Evolutionary conservation across 2,888 invertebrate species (phyloP).

Genomic region (Drosophila suboccidentalis): DNA sequence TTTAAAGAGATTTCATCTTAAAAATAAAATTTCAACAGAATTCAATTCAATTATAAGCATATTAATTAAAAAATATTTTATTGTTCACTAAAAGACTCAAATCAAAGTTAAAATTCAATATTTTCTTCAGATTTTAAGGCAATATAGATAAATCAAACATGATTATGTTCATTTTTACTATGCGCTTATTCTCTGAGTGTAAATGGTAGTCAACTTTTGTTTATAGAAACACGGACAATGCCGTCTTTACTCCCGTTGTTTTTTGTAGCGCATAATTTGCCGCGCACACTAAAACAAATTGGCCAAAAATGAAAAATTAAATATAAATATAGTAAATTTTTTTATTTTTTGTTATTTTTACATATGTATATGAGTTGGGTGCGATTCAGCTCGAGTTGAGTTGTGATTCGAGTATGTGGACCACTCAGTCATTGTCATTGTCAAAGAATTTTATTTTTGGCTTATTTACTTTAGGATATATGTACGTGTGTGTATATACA

Average conservation of each 20-base stretch:
- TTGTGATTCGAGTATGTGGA: slow-evolving; percentile 49
- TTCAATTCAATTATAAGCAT: too few relatives aligned
- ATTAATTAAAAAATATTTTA: too few relatives aligned
- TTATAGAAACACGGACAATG: background rate
- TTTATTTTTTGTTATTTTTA: background rate
- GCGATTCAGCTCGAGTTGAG: slow-evolving; percentile 6
- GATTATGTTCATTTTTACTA: background rate
- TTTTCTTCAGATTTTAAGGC: too few relatives aligned
- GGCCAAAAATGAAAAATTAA: slow-evolving; percentile 2
- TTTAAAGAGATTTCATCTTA: too few relatives aligned
- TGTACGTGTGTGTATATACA: background rate
- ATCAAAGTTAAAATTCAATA: too few relatives aligned
- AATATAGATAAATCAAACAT: too few relatives aligned
- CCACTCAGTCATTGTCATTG: slow-evolving; percentile 76
- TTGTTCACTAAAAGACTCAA: too few relatives aligned
- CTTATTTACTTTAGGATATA: slow-evolving; percentile 56
- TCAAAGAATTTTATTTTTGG: slow-evolving; percentile 71
- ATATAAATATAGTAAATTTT: slow-evolving; percentile 7
- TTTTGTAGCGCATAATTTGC: slow-evolving; percentile 34
- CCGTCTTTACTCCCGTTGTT: slow-evolving; percentile 14
- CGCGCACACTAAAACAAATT: slow-evolving; percentile 21
- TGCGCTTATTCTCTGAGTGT: background rate
- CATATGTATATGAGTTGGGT: slow-evolving; percentile 2
- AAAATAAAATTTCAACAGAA: too few relatives aligned
- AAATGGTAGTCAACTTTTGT: background rate